Conservation (phyloP, 1,140 invertebrate species). For the Lasioglossum albipes region DNA sequence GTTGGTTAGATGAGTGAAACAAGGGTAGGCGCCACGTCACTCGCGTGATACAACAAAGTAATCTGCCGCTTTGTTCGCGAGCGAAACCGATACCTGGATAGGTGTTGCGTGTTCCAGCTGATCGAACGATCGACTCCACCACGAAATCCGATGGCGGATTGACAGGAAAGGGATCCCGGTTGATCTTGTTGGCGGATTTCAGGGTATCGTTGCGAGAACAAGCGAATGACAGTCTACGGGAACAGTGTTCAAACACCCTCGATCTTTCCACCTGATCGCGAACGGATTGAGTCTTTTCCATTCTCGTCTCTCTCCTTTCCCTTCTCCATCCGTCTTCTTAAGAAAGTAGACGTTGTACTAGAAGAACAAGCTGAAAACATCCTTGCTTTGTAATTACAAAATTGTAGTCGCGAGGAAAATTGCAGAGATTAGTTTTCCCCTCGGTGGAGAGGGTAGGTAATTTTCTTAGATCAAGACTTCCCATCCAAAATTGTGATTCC, state of each 20-base stretch:
- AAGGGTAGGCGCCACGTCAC: slow-evolving; percentile 10
- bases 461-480: too few relatives aligned
- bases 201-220: not conserved
- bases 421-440: too few relatives aligned
- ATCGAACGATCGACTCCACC: slow-evolving; percentile 9
- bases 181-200: not conserved
- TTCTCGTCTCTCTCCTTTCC: too few relatives aligned
- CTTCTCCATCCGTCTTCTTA: too few relatives aligned
- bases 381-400: too few relatives aligned
- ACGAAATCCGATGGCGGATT: not conserved
- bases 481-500: too few relatives aligned
- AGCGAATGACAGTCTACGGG: not conserved
- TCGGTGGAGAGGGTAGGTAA: too few relatives aligned
- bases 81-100: not conserved
- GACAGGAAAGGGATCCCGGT: not conserved
- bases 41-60: slow-evolving; percentile 54
- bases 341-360: too few relatives aligned
- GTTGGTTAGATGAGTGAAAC: too few relatives aligned
- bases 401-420: too few relatives aligned
- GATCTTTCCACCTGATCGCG: not conserved
- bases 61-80: slow-evolving; percentile 43
- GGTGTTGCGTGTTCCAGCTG: not conserved
- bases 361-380: too few relatives aligned
- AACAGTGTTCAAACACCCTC: not conserved
- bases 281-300: not conserved